Conservation (phyloP, 2,113 vertebrate species). For the Zapornia atra region DNA sequence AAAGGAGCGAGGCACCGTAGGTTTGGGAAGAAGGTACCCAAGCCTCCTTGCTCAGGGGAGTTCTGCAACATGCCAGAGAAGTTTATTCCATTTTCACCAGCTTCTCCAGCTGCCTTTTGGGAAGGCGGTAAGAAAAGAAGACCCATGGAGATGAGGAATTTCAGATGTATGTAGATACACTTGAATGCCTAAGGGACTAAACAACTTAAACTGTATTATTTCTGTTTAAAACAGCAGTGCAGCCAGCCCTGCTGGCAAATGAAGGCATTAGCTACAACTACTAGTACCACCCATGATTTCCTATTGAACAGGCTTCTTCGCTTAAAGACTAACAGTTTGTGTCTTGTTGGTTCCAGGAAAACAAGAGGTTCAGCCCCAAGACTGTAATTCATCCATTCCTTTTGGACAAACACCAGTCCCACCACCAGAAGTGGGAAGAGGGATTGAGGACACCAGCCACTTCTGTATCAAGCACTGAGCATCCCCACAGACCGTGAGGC, state of each 20-base stretch:
- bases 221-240: neutral
- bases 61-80: neutral
- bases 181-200: neutral
- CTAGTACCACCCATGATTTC: neutral
- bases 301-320: neutral
- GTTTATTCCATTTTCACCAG: neutral
- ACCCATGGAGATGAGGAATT: neutral
- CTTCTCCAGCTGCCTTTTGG: neutral
- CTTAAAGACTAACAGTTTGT: neutral
- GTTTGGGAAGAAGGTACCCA: neutral
- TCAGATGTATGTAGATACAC: neutral
- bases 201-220: neutral
- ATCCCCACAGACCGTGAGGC: neutral
- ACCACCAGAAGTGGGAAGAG: neutral
- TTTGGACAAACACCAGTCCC: neutral
- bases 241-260: neutral
- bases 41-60: neutral
- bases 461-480: neutral
- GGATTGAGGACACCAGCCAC: neutral
- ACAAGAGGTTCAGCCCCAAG: neutral
- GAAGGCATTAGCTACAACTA: neutral
- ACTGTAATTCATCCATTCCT: neutral
- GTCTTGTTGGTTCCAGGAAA: neutral
- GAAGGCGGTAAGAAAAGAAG: neutral
- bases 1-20: neutral